Evolutionary conservation across 2,113 vertebrate species (phyloP).

Genomic region (Lepus americanus): DNA sequence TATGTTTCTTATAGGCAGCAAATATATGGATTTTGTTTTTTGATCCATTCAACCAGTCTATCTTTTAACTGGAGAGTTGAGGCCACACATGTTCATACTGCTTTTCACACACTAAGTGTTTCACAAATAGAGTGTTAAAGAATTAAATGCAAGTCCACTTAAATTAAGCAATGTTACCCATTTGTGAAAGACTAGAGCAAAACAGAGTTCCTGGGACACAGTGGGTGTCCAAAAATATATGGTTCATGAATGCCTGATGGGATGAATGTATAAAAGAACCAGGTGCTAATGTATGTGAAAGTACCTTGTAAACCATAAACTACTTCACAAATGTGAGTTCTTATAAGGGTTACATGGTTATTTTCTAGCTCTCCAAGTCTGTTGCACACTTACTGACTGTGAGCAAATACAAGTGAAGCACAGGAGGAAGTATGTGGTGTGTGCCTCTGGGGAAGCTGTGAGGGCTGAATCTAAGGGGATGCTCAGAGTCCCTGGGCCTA

Average conservation of each 20-base stretch:
- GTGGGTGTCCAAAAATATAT: not conserved
- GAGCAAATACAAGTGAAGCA: not conserved
- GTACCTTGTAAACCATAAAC: constrained; percentile 24
- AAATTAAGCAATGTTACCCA: constrained; percentile 31
- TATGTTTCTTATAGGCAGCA: too few relatives aligned
- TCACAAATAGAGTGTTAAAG: constrained; percentile 38
- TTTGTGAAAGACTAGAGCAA: constrained; percentile 26
- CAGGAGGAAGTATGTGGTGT: not conserved
- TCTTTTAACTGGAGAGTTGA: too few relatives aligned
- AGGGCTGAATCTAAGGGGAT: constrained; percentile 39
- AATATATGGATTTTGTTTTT: too few relatives aligned
- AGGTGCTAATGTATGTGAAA: constrained; percentile 45
- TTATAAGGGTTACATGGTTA: not conserved
- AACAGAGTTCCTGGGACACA: not conserved
- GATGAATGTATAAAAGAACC: constrained; percentile 11
- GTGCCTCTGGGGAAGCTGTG: not conserved
- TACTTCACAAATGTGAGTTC: constrained; percentile 8
- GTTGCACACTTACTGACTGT: constrained; percentile 36
- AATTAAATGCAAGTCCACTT: not conserved
- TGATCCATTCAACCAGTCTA: too few relatives aligned
- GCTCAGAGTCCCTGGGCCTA: not conserved
- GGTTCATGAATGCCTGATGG: not conserved
- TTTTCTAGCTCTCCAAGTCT: constrained; percentile 51
- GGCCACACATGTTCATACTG: not conserved
- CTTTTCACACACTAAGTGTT: not conserved